Conservation (phyloP, 2,888 invertebrate species). For the Drosophila cracens region DNA sequence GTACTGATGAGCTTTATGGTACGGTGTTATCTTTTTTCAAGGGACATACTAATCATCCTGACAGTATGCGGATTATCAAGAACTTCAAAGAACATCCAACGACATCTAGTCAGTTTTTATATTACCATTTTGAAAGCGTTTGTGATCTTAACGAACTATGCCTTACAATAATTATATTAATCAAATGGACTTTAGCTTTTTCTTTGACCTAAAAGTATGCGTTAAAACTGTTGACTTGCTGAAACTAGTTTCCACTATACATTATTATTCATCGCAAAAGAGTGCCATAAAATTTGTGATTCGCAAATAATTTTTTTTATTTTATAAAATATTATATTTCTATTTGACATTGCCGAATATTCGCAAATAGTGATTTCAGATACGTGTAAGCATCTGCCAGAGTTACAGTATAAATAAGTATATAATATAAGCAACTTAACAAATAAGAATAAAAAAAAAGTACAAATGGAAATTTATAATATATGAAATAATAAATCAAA, state of each 20-base stretch:
- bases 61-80: neutral
- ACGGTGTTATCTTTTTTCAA: neutral
- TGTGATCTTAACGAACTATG: neutral
- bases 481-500: too few relatives aligned
- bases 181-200: neutral
- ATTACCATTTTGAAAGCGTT: neutral
- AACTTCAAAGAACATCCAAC: neutral
- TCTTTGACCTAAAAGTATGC: neutral
- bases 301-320: neutral
- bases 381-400: too few relatives aligned
- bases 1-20: neutral
- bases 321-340: neutral
- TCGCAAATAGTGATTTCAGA: too few relatives aligned
- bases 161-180: neutral
- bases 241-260: neutral
- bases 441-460: too few relatives aligned
- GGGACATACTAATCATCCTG: neutral
- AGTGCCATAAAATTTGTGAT: neutral
- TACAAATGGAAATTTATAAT: too few relatives aligned
- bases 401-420: too few relatives aligned
- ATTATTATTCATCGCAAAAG: neutral
- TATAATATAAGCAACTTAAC: too few relatives aligned
- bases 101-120: neutral
- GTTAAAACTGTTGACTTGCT: neutral
- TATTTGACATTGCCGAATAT: neutral